Percentiles rank a stretch among this genome's conserved stretches.
Conservation (phyloP, 2,888 invertebrate genomes). For the Chirona hameri region DNA sequence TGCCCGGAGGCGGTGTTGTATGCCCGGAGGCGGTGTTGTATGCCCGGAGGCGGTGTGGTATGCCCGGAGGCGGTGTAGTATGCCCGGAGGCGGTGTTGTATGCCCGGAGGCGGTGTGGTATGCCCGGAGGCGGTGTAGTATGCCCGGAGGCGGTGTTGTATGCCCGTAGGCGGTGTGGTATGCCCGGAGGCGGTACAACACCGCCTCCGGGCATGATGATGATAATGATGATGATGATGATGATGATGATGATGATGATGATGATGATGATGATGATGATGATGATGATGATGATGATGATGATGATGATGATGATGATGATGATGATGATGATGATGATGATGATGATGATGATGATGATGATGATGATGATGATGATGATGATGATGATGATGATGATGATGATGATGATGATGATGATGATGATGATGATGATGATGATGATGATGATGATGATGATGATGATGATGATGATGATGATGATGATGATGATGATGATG, state of each 20-base stretch:
- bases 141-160: too few relatives aligned
- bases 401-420: constrained; percentile 40
- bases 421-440: constrained; percentile 40
- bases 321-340: constrained; percentile 37
- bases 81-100: too few relatives aligned
- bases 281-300: constrained; percentile 22
- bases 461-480: constrained; percentile 40
- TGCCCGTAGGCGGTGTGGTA: too few relatives aligned
- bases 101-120: too few relatives aligned
- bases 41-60: too few relatives aligned
- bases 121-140: too few relatives aligned
- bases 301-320: constrained; percentile 22
- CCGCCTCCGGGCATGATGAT: constrained; percentile 47
- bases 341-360: constrained; percentile 40
- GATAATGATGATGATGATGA: constrained; percentile 44
- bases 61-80: too few relatives aligned
- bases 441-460: constrained; percentile 40
- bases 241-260: constrained; percentile 22
- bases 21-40: too few relatives aligned
- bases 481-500: constrained; percentile 40
- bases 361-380: constrained; percentile 40
- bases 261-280: constrained; percentile 22
- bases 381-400: constrained; percentile 40
- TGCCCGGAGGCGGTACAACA: too few relatives aligned
- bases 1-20: too few relatives aligned